A percentile compares a stretch with the other conserved stretches of the same genome.
These are phyloP conservation scores for Zaprionus kolodkinae DNA, from an alignment of 1,140 invertebrate genomes.

Conservation along the genomic window DNA sequence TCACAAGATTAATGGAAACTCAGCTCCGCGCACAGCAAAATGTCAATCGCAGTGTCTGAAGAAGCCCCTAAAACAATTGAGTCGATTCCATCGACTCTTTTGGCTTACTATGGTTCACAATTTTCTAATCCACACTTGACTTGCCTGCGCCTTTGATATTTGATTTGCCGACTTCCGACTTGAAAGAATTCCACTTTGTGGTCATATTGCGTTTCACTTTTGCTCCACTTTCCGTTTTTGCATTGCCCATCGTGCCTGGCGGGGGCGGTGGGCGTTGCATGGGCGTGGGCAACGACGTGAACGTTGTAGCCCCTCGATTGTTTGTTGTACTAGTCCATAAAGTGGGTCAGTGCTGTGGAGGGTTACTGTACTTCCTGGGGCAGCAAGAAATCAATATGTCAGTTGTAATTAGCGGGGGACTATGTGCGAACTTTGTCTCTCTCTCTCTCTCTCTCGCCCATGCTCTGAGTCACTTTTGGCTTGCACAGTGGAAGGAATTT, in stretches of 20 bases:
- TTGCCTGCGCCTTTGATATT: slow-evolving; percentile 51
- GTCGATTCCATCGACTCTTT: not conserved
- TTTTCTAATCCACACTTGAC: not conserved
- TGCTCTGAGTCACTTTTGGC: slow-evolving; percentile 32
- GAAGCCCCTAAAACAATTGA: slow-evolving; percentile 51
- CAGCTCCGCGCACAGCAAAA: slow-evolving; percentile 36
- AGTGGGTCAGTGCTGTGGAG: slow-evolving; percentile 65
- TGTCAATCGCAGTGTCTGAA: slow-evolving; percentile 61
- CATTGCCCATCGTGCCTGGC: slow-evolving; percentile 34
- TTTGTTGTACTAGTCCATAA: slow-evolving; percentile 35
- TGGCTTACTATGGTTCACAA: too few relatives aligned
- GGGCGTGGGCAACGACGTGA: not conserved
- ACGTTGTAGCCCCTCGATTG: slow-evolving; percentile 46
- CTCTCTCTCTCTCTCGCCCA: not conserved
- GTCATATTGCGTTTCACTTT: slow-evolving; percentile 79
- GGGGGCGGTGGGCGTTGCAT: slow-evolving; percentile 28
- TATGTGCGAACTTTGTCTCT: slow-evolving; percentile 54
- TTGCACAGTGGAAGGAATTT: too few relatives aligned
- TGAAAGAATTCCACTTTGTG: slow-evolving; percentile 56
- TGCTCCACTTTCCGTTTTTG: slow-evolving; percentile 67
- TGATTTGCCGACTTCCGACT: slow-evolving; percentile 48
- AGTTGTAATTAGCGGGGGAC: slow-evolving; percentile 64
- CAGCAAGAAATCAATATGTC: slow-evolving; percentile 60
- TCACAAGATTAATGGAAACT: slow-evolving; percentile 72
- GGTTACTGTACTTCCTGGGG: slow-evolving; percentile 62